Base-by-base conservation (phyloP, 2,888 invertebrate genomes). In the Theodoxus fluviatilis region DNA sequence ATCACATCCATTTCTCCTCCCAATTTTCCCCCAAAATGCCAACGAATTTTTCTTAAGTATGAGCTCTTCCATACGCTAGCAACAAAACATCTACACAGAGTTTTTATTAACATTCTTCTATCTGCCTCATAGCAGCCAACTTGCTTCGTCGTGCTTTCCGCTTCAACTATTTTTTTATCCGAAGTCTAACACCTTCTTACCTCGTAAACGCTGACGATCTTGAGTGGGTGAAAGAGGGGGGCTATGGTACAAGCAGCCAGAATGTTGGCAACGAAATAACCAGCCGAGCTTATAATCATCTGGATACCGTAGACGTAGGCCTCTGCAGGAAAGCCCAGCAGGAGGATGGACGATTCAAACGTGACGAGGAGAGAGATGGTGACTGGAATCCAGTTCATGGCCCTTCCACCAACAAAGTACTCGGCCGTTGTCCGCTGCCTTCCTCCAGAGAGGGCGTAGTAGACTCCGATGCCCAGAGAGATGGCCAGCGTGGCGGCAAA, bases 331-430 rank as follows among this genome's bases (percentile, higher is more conserved):
- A 78, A 71, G 3, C 81, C 81, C 35, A 81, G 71, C 76, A 81
- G 75, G 80, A 81, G 78, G 25, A 81, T 80, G 64, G 81, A 81
- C 2, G 81, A 81, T 71, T 81, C 80, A 68, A 80, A 81, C 7
- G 80, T 79, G 28, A 79, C 81, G 71, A 81, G 74, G 3, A 81
- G 73, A 0, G 81, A 81, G 31, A 81, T 72, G 38, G 81, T 80
- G 52, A 80, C 77, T 3, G 81, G 80, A 31, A 79, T 59, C 18
- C 79, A 77, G 28, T 73, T 75, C 77, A 81, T 76, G 22, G 74
- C 67, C 9, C 80, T 73, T 25, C 78, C 79, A 9, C 78, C 81
- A 12, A 78, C 76, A 66, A 81, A 74, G 37, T 77, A 81, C 43
- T 79, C 77, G n/a, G 76, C 57, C 0, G 77, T 78, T 7, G 76